Evolutionary conservation across 1,140 invertebrate species (phyloP), one percentile per base, ranked within the genome.

Genomic region (Nautilus pompilius): DNA sequence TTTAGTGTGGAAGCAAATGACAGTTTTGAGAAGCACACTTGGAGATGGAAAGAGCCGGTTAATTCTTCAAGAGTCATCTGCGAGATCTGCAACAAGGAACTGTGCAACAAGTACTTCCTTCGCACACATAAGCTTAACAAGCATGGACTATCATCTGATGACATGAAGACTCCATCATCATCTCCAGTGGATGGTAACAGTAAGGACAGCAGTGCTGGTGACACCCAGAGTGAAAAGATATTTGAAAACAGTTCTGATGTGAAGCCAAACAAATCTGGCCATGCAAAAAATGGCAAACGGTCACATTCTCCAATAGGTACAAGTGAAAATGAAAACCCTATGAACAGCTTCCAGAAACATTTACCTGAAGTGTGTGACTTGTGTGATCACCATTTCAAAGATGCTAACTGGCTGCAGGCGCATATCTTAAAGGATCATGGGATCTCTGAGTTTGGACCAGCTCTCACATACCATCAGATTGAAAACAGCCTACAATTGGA

Each of bases 1-100:
- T n/a, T n/a, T n/a, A n/a, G n/a, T n/a, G n/a, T n/a, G n/a, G n/a
- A 51, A 32, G 36, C 33, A 49, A 68, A 66, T 33, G 62, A 59
- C 22, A 59, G 65, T 32, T 65, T 56, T 68, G 74, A 77, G 56
- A 74, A 74, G 41, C 72, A 70, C 48, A 68, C 74, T 10, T 77
- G 74, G 72, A 34, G 74, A 41, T 77, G 74, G 75, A 79, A 77
- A 61, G 78, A 80, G 58, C 75, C 76, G 17, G 73, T 77, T 15
- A 96, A 83, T 93, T 96, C 80, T 93, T 91, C 80, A 20, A 83
- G 68, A 75, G 87, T 78, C 71, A 95, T 95, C 76, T 99, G 98
- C 81, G 95, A 98, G 78, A 95, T 99, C 63, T 99, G 98, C 83
- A 98, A 99, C 82, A 99, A 99, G 84, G 96, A 99, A 67, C 80